Evolutionary conservation across 2,113 vertebrate species (phyloP).

Genomic region (Ariopsis seemanni): DNA sequence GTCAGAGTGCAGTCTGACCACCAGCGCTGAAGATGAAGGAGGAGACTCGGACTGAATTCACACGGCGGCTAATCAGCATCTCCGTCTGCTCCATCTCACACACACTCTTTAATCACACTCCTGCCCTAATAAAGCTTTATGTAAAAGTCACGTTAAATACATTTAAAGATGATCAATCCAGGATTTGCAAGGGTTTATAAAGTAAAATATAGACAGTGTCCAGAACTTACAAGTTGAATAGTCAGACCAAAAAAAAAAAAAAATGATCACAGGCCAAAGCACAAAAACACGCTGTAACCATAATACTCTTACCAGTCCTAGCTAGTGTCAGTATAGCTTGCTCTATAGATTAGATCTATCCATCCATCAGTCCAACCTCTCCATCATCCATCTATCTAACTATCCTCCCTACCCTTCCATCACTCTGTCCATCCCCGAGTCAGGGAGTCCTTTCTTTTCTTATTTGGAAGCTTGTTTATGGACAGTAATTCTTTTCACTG

Average conservation of each 20-base stretch:
- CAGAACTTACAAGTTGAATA: background rate
- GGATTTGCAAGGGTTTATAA: background rate
- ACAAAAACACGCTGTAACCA: background rate
- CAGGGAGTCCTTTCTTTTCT: background rate
- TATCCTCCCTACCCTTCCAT: too few relatives aligned
- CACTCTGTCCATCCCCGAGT: background rate
- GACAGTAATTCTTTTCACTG: background rate
- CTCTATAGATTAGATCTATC: background rate
- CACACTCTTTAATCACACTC: background rate
- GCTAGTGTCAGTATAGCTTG: background rate
- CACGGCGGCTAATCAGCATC: slow-evolving; percentile 20
- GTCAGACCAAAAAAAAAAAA: background rate
- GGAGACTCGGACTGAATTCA: slow-evolving; percentile 43
- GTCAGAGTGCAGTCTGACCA: slow-evolving; percentile 50
- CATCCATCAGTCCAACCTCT: background rate
- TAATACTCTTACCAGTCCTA: background rate
- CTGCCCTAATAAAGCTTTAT: background rate
- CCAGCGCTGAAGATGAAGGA: slow-evolving; percentile 39
- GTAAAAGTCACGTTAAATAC: background rate
- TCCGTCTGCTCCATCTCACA: background rate
- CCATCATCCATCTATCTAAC: background rate
- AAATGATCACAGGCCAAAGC: background rate
- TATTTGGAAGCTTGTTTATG: background rate
- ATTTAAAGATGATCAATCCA: background rate
- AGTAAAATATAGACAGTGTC: background rate